These are phyloP conservation scores for Arenaria interpres DNA, from an alignment of 2,113 vertebrate genomes.

Conservation along the genomic window DNA sequence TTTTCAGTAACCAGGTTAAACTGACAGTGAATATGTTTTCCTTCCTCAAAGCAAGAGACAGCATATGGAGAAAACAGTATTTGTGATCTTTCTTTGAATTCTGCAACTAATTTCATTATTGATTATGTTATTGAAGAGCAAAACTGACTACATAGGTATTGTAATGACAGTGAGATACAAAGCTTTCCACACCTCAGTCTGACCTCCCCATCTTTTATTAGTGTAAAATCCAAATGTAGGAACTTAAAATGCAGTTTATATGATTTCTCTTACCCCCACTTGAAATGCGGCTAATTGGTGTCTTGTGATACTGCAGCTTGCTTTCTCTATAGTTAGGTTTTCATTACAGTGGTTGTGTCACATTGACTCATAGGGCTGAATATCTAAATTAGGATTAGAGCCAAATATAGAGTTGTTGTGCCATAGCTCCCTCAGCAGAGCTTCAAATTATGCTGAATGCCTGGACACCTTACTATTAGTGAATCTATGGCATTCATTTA, in stretches of 20 bases:
- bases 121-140: neutral
- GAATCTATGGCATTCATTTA: neutral
- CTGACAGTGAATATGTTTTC: neutral
- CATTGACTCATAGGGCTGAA: neutral
- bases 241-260: neutral
- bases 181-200: neutral
- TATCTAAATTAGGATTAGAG: neutral
- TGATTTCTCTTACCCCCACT: neutral
- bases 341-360: neutral
- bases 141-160: neutral
- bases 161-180: neutral
- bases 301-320: neutral
- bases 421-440: conserved; percentile 20
- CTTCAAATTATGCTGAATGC: neutral
- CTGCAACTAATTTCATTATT: neutral
- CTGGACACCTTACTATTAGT: neutral
- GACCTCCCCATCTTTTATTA: neutral
- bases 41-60: neutral
- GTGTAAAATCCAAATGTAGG: neutral
- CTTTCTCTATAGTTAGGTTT: neutral
- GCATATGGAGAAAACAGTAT: neutral
- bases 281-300: neutral
- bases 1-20: neutral
- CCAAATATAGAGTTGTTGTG: neutral
- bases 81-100: neutral